Conservation (phyloP, 1,140 invertebrate species). For the Stratiolaelaps scimitus region DNA sequence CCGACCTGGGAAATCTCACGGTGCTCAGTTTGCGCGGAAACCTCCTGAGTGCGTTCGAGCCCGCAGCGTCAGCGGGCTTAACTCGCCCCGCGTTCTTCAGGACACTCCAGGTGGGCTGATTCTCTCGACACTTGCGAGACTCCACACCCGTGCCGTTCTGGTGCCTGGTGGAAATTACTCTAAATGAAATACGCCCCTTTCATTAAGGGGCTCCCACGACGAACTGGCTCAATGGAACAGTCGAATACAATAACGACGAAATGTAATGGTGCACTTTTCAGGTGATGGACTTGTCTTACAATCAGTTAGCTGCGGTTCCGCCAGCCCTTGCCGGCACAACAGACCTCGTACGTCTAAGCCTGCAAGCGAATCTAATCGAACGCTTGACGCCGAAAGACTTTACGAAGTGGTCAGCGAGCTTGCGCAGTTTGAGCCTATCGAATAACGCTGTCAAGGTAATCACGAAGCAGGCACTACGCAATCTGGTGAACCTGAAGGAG, state of each 20-base stretch:
- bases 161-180: too few relatives aligned
- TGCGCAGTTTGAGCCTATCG: conserved; percentile 21
- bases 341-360: conserved; percentile 3
- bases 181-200: too few relatives aligned
- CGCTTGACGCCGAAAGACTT: conserved; percentile 17
- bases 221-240: too few relatives aligned
- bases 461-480: neutral
- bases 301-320: conserved; percentile 16
- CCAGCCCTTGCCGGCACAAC: neutral
- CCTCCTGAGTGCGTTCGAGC: conserved; percentile 16
- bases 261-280: neutral
- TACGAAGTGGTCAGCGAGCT: conserved; percentile 19
- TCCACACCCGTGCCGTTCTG: too few relatives aligned
- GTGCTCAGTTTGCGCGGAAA: conserved; percentile 6
- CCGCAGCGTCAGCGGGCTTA: neutral
- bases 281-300: conserved; percentile 24
- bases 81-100: neutral
- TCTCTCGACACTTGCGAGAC: too few relatives aligned
- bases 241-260: too few relatives aligned
- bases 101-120: conserved; percentile 17
- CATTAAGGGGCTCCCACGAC: too few relatives aligned
- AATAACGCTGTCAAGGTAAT: conserved; percentile 21
- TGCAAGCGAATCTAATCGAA: conserved; percentile 26
- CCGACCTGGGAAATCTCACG: conserved; percentile 4
- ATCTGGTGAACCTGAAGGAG: conserved; percentile 9